Evolutionary conservation across 2,797 vertebrate species (phyloP), one percentile per base, ranked within the genome.

Genomic region (Jordanella pulchra): DNA sequence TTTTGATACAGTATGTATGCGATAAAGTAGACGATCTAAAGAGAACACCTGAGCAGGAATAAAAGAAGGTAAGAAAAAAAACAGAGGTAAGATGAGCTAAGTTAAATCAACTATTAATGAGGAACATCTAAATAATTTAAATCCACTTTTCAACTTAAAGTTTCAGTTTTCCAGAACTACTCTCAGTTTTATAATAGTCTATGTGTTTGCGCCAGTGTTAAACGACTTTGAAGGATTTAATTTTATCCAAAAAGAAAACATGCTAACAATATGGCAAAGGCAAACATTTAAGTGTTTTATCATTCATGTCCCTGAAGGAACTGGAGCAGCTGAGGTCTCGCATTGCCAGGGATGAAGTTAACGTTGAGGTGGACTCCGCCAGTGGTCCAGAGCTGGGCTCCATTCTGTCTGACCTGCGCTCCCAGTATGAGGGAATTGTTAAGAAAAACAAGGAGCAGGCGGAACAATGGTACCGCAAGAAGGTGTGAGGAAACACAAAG

Each of bases 381-480:
- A 91, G 74, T 0, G 94, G 94, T 4, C 95, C 95, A 0, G 95
- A 96, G n/a, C 92, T 96, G 69, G 95, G 92, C 10, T 78, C 83
- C 25, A 77, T 94, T 55, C 85, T 96, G 88, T 81, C 89, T 0
- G 93, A 93, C 17, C 92, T 96, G 66, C 91, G 95, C 6, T 84
- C 89, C 60, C 95, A 96, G 87, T 96, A 96, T 42, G 95, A 96
- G 70, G 90, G 92, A 21, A 95, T 96, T 2, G 94, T 95, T 55
- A 93, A 91, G 76, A 95, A 91, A 76, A 96, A 95, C 90, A 95
- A 96, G 88, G 94, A 95, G 17, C 92, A 95, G 67, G 88, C 94
- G 0, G 95, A 95, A 70, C 87, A 82, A 54, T 95, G 95, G 95
- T 95, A 95, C 85, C 92, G 82, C 77, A 95, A 93, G 79, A 95